These are phyloP conservation scores for Nomada hirtipes DNA, from an alignment of 2,888 invertebrate species.

Conservation along the genomic window DNA sequence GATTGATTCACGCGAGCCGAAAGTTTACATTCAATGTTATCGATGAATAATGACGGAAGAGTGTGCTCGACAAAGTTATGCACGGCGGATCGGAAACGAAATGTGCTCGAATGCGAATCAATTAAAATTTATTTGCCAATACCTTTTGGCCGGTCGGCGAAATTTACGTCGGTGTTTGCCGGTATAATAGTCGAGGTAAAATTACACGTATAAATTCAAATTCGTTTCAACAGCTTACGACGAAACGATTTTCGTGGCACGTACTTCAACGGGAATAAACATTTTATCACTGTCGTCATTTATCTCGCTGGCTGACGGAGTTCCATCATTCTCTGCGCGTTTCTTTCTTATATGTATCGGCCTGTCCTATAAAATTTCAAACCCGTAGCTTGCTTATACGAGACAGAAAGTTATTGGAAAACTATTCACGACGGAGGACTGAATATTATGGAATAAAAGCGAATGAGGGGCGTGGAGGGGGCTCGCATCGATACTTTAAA, in stretches of 20 bases:
- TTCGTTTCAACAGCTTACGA: conserved; percentile 28
- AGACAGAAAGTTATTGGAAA: conserved; percentile 57
- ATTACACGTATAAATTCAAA: conserved; percentile 54
- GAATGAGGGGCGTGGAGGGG: background rate
- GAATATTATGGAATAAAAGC: conserved; percentile 42
- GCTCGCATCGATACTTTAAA: conserved; percentile 20
- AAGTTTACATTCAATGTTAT: background rate
- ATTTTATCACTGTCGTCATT: conserved; percentile 59
- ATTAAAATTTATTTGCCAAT: conserved; percentile 38
- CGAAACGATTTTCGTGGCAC: conserved; percentile 44
- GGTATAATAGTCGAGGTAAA: conserved; percentile 35
- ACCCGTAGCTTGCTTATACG: conserved; percentile 24
- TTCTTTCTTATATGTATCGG: conserved; percentile 46
- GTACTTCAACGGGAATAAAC: conserved; percentile 47
- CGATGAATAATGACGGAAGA: background rate
- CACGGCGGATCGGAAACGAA: background rate
- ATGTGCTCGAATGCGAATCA: background rate
- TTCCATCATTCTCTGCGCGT: conserved; percentile 51
- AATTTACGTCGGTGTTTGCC: conserved; percentile 19
- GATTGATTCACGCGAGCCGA: background rate
- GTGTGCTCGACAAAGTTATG: background rate
- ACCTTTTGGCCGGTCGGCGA: background rate
- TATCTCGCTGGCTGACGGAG: conserved; percentile 51
- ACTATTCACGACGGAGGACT: conserved; percentile 49
- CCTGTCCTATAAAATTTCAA: conserved; percentile 43